A percentile compares a stretch with the other conserved stretches of the same genome.
Evolutionary conservation across 2,113 vertebrate genomes (phyloP).

Genomic region (Heterochromis multidens): DNA sequence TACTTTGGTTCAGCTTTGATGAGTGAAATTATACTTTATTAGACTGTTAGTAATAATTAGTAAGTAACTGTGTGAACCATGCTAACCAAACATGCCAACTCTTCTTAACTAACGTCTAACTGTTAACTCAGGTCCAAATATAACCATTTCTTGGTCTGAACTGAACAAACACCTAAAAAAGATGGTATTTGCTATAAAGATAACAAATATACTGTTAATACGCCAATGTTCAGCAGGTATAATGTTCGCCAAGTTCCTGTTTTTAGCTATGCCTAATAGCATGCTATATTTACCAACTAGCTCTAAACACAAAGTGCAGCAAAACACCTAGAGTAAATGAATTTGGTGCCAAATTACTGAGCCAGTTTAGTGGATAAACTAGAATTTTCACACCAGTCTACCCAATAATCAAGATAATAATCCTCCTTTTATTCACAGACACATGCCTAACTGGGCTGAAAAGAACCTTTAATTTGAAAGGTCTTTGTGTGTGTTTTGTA

Average conservation of each 20-base stretch:
- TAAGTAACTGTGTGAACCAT: neutral
- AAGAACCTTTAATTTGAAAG: neutral
- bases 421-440: neutral
- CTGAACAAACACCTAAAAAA: no score
- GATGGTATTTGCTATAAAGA: neutral
- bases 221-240: neutral
- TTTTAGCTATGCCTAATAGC: neutral
- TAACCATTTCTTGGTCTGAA: neutral
- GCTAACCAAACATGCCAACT: neutral
- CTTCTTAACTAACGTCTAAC: neutral
- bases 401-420: neutral
- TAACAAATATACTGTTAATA: neutral
- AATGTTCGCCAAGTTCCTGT: neutral
- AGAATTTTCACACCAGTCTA: neutral
- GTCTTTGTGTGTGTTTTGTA: neutral
- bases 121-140: neutral
- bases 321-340: neutral
- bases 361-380: neutral
- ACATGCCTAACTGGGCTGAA: neutral
- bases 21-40: neutral
- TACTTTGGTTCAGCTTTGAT: neutral
- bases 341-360: neutral
- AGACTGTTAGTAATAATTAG: neutral
- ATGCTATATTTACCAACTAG: neutral
- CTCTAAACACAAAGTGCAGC: neutral